Percentiles rank a stretch among this genome's conserved stretches.
Conservation (phyloP, 2,888 invertebrate species). For the Hyposoter didymator region DNA sequence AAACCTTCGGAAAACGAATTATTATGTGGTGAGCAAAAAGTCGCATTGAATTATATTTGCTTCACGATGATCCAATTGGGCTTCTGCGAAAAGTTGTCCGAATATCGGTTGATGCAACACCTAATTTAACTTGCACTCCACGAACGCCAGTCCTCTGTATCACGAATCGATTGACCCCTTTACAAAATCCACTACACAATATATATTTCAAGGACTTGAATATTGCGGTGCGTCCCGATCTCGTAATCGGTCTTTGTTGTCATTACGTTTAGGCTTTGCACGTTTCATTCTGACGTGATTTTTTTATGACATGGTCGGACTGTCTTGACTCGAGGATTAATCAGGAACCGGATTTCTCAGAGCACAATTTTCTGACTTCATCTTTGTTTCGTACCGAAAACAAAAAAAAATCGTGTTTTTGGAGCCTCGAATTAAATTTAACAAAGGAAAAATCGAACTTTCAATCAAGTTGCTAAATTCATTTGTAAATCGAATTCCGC, state of each 20-base stretch:
- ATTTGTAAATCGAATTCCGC: neutral
- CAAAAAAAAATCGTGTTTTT: neutral
- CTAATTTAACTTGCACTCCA: conserved; percentile 1
- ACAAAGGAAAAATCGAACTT: neutral
- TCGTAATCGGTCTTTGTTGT: neutral
- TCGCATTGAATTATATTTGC: neutral
- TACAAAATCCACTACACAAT: neutral
- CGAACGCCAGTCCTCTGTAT: neutral
- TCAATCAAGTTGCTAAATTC: neutral
- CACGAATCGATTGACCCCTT: conserved; percentile 14
- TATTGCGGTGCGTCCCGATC: neutral
- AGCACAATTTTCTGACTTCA: neutral
- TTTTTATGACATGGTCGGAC: neutral
- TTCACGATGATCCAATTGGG: neutral
- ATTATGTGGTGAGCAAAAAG: neutral
- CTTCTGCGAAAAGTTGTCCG: neutral
- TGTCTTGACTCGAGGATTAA: neutral
- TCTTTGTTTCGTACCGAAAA: neutral
- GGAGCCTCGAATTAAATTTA: neutral
- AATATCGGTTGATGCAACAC: conserved; percentile 6
- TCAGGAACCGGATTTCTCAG: neutral
- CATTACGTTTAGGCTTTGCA: neutral
- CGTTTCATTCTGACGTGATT: neutral
- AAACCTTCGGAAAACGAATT: too few relatives aligned
- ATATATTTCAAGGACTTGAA: conserved; percentile 1